Conservation (phyloP, 2,797 vertebrate genomes). For the Odontamblyopus lacepedii region DNA sequence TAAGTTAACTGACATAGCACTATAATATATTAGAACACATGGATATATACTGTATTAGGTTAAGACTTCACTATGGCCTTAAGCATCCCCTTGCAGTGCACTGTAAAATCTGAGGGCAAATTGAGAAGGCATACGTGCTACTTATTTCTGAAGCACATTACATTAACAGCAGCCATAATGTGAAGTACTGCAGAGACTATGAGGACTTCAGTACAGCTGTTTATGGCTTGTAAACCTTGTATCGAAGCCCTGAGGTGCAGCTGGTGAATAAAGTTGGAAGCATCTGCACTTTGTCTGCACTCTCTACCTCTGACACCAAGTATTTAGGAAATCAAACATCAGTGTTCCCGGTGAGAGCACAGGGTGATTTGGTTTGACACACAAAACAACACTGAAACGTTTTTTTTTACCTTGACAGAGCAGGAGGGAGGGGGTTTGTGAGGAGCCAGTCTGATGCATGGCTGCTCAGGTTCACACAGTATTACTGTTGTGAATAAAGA, state of each 20-base stretch:
- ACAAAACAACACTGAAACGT: constrained; percentile 22
- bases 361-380: constrained; percentile 19
- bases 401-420: constrained; percentile 43
- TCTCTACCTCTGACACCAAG: constrained; percentile 15
- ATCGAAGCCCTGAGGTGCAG: constrained; percentile 7
- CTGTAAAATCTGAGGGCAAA: background rate
- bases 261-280: constrained; percentile 21
- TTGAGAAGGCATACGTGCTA: background rate
- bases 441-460: constrained; percentile 32
- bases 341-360: background rate
- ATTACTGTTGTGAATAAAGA: constrained; percentile 44
- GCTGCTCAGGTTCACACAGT: constrained; percentile 48
- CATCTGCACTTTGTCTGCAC: constrained; percentile 4
- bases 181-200: constrained; percentile 8
- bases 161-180: constrained; percentile 1
- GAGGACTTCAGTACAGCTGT: constrained; percentile 16
- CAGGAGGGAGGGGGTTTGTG: constrained; percentile 12
- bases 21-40: background rate
- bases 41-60: background rate
- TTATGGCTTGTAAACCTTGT: constrained; percentile 4
- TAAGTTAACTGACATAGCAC: background rate
- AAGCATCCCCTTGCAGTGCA: background rate
- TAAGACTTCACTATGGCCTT: background rate
- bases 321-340: constrained; percentile 24
- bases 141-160: constrained; percentile 7